Evolutionary conservation across 2,888 invertebrate genomes (phyloP).

Genomic region (Diogma glabrata): DNA sequence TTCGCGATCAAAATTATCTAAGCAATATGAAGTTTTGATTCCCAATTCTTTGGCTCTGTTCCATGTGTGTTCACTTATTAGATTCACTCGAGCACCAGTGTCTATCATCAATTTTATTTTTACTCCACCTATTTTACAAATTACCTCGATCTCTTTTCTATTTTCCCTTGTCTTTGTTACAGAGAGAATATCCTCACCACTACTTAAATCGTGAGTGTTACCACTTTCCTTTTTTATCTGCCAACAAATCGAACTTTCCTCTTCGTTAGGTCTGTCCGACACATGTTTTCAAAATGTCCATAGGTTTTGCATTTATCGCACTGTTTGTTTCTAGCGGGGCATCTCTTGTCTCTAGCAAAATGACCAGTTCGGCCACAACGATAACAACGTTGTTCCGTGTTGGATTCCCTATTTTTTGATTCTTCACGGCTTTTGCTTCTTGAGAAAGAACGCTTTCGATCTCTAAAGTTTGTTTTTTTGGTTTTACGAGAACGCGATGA

Average conservation of each 20-base stretch:
- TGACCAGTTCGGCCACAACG: slow-evolving; percentile 5
- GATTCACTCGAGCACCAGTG: not conserved
- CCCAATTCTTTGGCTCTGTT: slow-evolving; percentile 3
- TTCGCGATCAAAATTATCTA: not conserved
- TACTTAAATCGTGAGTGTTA: not conserved
- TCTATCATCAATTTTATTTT: not conserved
- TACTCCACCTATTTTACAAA: not conserved
- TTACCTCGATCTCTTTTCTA: not conserved
- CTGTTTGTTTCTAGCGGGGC: slow-evolving; percentile 10
- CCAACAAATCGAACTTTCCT: not conserved
- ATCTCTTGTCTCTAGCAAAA: slow-evolving; percentile 4
- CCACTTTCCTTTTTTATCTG: not conserved
- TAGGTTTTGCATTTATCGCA: slow-evolving; percentile 12
- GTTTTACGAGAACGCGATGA: too few species aligned
- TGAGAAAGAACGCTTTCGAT: not conserved
- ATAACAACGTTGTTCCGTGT: not conserved
- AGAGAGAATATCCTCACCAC: not conserved
- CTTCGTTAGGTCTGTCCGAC: slow-evolving; percentile 7
- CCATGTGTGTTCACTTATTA: not conserved
- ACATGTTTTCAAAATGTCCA: slow-evolving; percentile 10
- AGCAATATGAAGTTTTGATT: not conserved
- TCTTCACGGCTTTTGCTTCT: not conserved
- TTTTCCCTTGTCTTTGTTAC: not conserved
- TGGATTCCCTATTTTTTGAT: not conserved
- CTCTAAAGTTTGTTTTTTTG: not conserved